Evolutionary conservation across 2,888 invertebrate species (phyloP).

Genomic region (Monopis laevigella): DNA sequence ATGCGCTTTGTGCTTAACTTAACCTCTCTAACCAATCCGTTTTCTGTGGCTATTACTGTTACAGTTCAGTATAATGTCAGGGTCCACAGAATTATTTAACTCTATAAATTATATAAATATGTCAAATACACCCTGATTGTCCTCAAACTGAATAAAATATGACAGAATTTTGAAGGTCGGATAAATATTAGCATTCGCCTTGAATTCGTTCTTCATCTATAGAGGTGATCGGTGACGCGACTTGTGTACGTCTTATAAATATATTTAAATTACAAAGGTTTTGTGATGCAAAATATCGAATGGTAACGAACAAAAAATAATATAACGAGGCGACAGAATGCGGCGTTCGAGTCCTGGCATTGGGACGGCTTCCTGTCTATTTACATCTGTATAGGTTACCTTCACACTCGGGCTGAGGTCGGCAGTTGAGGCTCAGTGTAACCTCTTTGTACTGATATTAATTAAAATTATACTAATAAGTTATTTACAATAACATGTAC

Average conservation of each 20-base stretch:
- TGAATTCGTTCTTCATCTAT: slow-evolving; percentile 43
- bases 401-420: slow-evolving; percentile 40
- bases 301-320: slow-evolving; percentile 22
- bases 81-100: slow-evolving; percentile 7
- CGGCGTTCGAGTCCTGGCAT: slow-evolving; percentile 40
- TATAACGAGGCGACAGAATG: slow-evolving; percentile 25
- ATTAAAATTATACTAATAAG: too few species aligned
- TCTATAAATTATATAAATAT: slow-evolving; percentile 4
- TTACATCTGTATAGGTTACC: slow-evolving; percentile 55
- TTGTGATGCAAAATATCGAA: slow-evolving; percentile 32
- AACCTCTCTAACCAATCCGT: too few species aligned
- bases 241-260: slow-evolving; percentile 31
- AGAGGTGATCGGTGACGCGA: slow-evolving; percentile 45
- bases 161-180: slow-evolving; percentile 40
- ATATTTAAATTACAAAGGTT: slow-evolving; percentile 47
- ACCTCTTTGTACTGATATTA: too few species aligned
- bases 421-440: slow-evolving; percentile 1
- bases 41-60: too few species aligned
- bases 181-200: slow-evolving; percentile 41
- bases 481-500: too few species aligned
- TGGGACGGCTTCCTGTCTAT: slow-evolving; percentile 57
- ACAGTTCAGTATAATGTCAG: slow-evolving; percentile 8
- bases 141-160: slow-evolving; percentile 4
- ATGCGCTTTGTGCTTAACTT: too few species aligned
- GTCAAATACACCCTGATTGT: not conserved